phyloP scores from a whole-genome alignment of 2,888 invertebrate genomes.

The Sinelater perroti region DNA sequence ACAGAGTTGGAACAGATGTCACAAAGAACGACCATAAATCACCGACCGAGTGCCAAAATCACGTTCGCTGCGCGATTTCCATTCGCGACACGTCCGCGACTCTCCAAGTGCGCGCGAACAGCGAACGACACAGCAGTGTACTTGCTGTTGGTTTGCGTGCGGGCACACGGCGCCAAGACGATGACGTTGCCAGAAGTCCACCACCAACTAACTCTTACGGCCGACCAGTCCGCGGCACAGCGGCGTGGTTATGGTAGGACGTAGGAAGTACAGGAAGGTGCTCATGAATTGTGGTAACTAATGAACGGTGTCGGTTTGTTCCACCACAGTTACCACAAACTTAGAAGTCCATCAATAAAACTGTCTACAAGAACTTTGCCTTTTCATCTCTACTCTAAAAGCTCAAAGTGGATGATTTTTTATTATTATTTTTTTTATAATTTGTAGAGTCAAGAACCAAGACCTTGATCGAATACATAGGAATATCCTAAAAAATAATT shows the following conservation, averaged over 20 bases:
- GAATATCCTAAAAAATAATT: too few species aligned
- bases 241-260: slow-evolving; percentile 33
- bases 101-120: slow-evolving; percentile 5
- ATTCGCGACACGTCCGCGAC: slow-evolving; percentile 13
- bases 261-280: slow-evolving; percentile 38
- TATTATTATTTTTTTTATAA: too few species aligned
- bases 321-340: slow-evolving; percentile 17
- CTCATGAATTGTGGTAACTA: slow-evolving; percentile 24
- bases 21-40: slow-evolving; percentile 20
- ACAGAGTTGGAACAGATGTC: slow-evolving; percentile 20
- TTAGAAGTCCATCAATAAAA: too few species aligned
- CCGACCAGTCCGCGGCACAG: slow-evolving; percentile 30
- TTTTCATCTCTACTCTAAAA: too few species aligned
- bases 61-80: slow-evolving; percentile 14
- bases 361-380: too few species aligned
- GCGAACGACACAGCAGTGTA: background rate
- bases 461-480: too few species aligned
- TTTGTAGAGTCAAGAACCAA: too few species aligned
- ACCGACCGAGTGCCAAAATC: slow-evolving; percentile 22
- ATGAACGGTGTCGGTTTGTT: slow-evolving; percentile 3
- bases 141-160: slow-evolving; percentile 9
- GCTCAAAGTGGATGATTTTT: too few species aligned
- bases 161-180: slow-evolving; percentile 26
- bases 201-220: slow-evolving; percentile 29
- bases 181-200: slow-evolving; percentile 32